Evolutionary conservation across 2,888 invertebrate species (phyloP).

Genomic region (Anodontia alba): DNA sequence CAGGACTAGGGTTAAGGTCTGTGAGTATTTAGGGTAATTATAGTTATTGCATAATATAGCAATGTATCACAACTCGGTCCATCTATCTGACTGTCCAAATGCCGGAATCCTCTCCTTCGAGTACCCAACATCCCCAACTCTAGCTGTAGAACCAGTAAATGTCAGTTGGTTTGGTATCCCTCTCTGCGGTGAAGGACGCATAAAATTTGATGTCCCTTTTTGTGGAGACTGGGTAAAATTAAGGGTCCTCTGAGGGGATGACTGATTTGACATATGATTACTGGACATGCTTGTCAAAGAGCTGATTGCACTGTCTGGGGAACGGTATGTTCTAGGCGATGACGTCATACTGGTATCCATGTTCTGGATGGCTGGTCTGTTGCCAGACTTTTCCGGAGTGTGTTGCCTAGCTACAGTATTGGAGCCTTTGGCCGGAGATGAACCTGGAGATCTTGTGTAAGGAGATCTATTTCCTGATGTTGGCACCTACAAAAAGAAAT

Average conservation of each 20-base stretch:
- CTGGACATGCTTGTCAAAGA: conserved; percentile 47
- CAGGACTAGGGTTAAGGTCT: too few species aligned
- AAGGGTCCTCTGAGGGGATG: not conserved
- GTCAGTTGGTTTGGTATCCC: not conserved
- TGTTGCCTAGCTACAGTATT: conserved; percentile 18
- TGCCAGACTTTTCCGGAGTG: conserved; percentile 28
- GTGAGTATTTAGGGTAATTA: too few species aligned
- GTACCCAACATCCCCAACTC: not conserved
- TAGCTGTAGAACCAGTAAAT: not conserved
- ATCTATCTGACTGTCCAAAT: conserved; percentile 58
- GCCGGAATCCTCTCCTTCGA: conserved; percentile 42
- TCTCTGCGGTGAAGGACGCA: not conserved
- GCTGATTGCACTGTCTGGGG: conserved; percentile 60
- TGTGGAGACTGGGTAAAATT: not conserved
- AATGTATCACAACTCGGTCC: conserved; percentile 55
- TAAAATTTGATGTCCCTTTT: not conserved
- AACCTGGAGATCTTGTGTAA: conserved; percentile 45
- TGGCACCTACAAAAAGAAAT: not conserved
- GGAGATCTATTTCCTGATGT: conserved; percentile 19
- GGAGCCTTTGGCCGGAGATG: conserved; percentile 34
- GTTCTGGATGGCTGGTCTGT: conserved; percentile 31
- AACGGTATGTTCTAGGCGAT: conserved; percentile 34
- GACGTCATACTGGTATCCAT: conserved; percentile 40
- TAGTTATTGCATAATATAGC: too few species aligned
- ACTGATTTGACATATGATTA: not conserved